Conservation (phyloP, 2,797 vertebrate species). For the Loris lydekkerianus region DNA sequence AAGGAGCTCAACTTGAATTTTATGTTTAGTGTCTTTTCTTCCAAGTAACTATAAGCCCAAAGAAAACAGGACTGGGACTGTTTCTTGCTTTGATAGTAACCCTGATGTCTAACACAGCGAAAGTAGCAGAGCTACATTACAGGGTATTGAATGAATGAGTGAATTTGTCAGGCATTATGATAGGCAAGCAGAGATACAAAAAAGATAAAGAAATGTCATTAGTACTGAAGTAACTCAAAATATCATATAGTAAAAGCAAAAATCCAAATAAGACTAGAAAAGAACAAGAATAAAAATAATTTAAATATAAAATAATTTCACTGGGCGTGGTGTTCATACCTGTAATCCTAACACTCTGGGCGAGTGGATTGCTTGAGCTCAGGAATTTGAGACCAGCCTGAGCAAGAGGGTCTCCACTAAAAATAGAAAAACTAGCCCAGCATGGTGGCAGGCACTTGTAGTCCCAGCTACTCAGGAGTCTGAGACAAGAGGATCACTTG, state of each 20-base stretch:
- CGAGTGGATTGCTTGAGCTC: too few relatives aligned
- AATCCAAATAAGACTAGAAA: not conserved
- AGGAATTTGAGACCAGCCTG: too few relatives aligned
- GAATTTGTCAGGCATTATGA: not conserved
- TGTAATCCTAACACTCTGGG: too few relatives aligned
- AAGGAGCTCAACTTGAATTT: constrained; percentile 14
- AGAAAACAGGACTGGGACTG: not conserved
- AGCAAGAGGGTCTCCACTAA: too few relatives aligned
- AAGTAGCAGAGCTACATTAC: not conserved
- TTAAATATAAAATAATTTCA: not conserved
- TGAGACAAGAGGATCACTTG: too few relatives aligned
- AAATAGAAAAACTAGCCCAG: too few relatives aligned
- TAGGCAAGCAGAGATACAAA: constrained; percentile 34
- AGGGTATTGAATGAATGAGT: not conserved
- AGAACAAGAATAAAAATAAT: not conserved
- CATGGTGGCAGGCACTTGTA: too few relatives aligned
- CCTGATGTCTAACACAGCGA: not conserved
- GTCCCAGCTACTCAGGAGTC: too few relatives aligned
- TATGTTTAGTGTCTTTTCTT: constrained; percentile 19
- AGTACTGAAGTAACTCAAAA: constrained; percentile 37
- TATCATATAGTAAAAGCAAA: not conserved
- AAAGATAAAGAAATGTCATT: constrained; percentile 29
- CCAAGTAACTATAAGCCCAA: not conserved
- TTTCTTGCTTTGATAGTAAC: constrained; percentile 34
- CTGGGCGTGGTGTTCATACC: too few relatives aligned